phyloP scores from a whole-genome alignment of 2,888 invertebrate species.

The Liposcelis brunnea region DNA sequence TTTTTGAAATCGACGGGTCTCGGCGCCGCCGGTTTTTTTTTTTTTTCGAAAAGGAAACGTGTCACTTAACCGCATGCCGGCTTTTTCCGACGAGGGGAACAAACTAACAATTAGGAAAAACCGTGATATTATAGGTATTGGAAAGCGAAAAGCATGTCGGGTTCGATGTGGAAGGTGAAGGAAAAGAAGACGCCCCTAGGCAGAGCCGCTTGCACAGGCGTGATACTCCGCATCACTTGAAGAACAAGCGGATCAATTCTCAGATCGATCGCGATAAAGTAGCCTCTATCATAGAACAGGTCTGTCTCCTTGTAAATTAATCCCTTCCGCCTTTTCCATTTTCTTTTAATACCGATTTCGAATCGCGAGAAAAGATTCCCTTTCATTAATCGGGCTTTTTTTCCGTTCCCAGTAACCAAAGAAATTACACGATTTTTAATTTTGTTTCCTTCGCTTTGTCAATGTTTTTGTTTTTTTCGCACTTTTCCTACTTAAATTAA shows the following conservation, averaged over 20 bases:
- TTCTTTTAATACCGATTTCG: not conserved
- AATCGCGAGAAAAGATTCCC: too few relatives aligned
- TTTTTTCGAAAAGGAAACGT: too few relatives aligned
- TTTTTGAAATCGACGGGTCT: too few relatives aligned
- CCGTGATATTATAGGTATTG: conserved; percentile 18
- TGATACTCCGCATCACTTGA: conserved; percentile 97
- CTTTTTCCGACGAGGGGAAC: too few relatives aligned
- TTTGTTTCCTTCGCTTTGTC: not conserved
- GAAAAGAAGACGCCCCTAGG: conserved; percentile 31
- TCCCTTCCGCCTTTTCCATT: too few relatives aligned
- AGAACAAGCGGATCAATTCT: conserved; percentile 82
- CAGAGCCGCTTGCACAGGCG: conserved; percentile 64
- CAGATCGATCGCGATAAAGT: conserved; percentile 51
- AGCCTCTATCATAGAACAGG: conserved; percentile 51
- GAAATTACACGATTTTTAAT: too few relatives aligned
- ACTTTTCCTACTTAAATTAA: not conserved
- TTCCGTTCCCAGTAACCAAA: too few relatives aligned
- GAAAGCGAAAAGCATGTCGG: conserved; percentile 43
- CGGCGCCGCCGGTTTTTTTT: too few relatives aligned
- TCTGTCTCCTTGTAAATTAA: conserved; percentile 27
- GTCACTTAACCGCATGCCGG: too few relatives aligned
- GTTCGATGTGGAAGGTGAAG: conserved; percentile 36
- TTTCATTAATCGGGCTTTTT: too few relatives aligned
- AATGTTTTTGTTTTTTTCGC: not conserved
- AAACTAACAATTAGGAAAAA: too few relatives aligned